Percentiles rank a stretch among this genome's conserved stretches.
Evolutionary conservation across 2,888 invertebrate genomes (phyloP).

Genomic region (Rhaphigaster nebulosa): DNA sequence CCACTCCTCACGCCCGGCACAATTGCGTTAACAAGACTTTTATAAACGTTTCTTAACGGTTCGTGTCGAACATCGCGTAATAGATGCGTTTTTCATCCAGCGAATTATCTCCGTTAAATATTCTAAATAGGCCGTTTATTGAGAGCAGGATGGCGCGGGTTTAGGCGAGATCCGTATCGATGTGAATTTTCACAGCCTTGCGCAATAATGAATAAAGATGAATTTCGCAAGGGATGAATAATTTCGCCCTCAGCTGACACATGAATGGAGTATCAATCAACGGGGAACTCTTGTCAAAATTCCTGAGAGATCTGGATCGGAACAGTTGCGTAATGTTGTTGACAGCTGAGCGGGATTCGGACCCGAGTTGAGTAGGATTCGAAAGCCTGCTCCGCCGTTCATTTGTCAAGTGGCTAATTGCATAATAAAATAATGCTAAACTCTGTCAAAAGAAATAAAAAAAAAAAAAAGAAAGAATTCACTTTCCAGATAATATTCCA

Average conservation of each 20-base stretch:
- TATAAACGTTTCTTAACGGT: conserved; percentile 9
- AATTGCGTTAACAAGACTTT: background rate
- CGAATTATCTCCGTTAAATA: background rate
- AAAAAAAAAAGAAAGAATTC: no score
- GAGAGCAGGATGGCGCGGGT: background rate
- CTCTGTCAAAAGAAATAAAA: background rate
- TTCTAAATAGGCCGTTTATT: background rate
- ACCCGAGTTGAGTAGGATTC: background rate
- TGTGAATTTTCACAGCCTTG: conserved; percentile 40
- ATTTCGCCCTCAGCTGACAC: background rate
- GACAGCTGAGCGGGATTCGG: background rate
- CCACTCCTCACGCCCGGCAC: background rate
- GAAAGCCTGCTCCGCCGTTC: background rate
- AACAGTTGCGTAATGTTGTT: background rate
- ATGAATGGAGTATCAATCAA: conserved; percentile 43
- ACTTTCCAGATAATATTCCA: no score
- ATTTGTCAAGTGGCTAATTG: background rate
- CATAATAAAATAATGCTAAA: background rate
- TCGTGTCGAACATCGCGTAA: conserved; percentile 18
- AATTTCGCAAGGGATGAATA: conserved; percentile 17
- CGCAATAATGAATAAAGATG: conserved; percentile 50
- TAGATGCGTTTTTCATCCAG: background rate
- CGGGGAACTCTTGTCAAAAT: background rate
- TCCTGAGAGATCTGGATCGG: background rate
- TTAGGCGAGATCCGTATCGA: background rate